phyloP scores from a whole-genome alignment of 2,113 vertebrate genomes.

The Sturnus vulgaris region DNA sequence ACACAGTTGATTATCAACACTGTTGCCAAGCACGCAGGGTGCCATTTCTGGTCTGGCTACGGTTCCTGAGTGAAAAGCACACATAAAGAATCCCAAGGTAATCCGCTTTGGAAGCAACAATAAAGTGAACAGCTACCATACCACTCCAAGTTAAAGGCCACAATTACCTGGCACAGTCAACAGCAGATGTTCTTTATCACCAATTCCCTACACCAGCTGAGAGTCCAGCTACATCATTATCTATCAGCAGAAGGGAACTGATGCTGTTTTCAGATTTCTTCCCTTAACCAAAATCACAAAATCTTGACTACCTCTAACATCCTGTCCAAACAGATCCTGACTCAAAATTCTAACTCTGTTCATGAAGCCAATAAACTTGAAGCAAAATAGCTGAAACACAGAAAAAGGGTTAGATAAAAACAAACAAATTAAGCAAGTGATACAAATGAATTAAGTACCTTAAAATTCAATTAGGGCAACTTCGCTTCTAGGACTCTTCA shows the following conservation, averaged over 20 bases:
- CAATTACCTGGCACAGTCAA: not conserved
- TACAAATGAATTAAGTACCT: not conserved
- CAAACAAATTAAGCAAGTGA: not conserved
- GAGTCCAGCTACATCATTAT: not conserved
- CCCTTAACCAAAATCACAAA: not conserved
- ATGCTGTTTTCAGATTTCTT: not conserved
- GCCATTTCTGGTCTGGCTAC: not conserved
- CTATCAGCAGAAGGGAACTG: not conserved
- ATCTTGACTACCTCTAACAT: not conserved
- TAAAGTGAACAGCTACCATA: not conserved
- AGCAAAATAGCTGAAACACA: not conserved
- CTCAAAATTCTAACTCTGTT: not conserved
- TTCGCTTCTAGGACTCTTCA: not conserved
- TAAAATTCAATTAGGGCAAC: not conserved
- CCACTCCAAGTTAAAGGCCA: not conserved
- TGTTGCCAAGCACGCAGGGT: accelerated
- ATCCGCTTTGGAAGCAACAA: not conserved
- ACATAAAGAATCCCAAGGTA: not conserved
- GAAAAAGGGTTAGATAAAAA: not conserved
- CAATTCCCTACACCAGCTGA: not conserved
- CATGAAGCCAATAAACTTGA: not conserved
- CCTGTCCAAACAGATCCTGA: not conserved
- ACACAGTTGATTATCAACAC: not conserved
- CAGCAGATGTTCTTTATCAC: not conserved
- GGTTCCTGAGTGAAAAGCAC: not conserved